Evolutionary conservation across 2,888 invertebrate species (phyloP).

Genomic region (Drosophila fulvimacula): DNA sequence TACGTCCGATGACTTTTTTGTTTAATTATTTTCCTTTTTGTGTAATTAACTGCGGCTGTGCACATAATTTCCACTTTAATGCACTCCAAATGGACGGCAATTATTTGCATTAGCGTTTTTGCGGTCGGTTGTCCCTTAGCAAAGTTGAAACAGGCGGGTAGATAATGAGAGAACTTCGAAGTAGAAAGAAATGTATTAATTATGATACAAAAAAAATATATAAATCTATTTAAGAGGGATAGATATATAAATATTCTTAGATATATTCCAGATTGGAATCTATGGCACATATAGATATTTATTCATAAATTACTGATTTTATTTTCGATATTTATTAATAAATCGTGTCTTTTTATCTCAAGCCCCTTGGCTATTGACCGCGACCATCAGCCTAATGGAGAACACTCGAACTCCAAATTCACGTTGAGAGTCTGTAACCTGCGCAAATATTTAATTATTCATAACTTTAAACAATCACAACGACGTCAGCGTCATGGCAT

Average conservation of each 20-base stretch:
- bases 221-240: too few relatives aligned
- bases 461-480: constrained; percentile 83
- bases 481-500: constrained; percentile 70
- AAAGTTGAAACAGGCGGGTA: background rate
- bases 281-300: background rate
- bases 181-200: background rate
- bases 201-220: background rate
- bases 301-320: background rate
- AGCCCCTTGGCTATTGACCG: background rate
- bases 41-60: constrained; percentile 43
- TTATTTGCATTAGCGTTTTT: constrained; percentile 67
- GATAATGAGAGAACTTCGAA: background rate
- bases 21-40: constrained; percentile 32
- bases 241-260: background rate
- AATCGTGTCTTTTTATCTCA: background rate
- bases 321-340: background rate
- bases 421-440: constrained; percentile 56
- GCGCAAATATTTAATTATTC: constrained; percentile 84
- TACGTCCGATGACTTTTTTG: constrained; percentile 11
- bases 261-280: background rate
- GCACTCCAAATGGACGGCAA: constrained; percentile 55
- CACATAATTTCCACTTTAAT: constrained; percentile 51
- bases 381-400: constrained; percentile 46
- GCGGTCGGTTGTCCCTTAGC: constrained; percentile 23
- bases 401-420: constrained; percentile 11